Base-by-base conservation (phyloP, 2,113 vertebrate species). In the Eublepharis macularius region DNA sequence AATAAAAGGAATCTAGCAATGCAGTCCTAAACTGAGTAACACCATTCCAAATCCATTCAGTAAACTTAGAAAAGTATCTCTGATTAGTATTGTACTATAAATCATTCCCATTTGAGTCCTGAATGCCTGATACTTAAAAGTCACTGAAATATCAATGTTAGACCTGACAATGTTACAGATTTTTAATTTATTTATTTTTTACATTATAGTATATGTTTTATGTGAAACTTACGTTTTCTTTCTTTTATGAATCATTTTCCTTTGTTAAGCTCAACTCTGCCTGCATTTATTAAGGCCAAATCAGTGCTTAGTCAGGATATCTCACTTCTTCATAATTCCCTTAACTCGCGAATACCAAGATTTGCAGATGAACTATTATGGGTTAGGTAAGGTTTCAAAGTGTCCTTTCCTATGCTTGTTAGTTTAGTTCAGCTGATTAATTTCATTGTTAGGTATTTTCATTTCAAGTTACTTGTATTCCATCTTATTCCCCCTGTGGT, bases 221-320 rank as follows among this genome's bases (percentile, higher is more conserved):
- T 93, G 43, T 87, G 49, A 63, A 57, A 89, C 88, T 93, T 94
- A 34, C 84, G 92, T 96, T 94, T n/a, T 36, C 94, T 63, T 88
- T 92, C 93, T 88, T 92, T 91, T 92, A 92, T 80, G 76, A 90
- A 89, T 90, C 68, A 90, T 93, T 94, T 96, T 95, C 76, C 91
- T 96, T 94, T 94, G 36, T 89, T 81, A 96, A 98, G 98, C 96
- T 98, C 97, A 94, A 95, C 97, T 94, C 96, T 98, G 94, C 97
- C 98, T 94, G 97, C 97, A 97, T 97, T 96, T 94, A 91, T 97
- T 97, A 97, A 98, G 96, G 97, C 91, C 95, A 96, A 95, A 94
- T 87, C 94, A 36, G 87, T 96, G 93, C 93, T 94, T 95, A 97
- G 96, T 95, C 96, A 96, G 93, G 95, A 97, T 89, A 87, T 94